These are phyloP conservation scores for Drosophila suboccidentalis DNA, from an alignment of 2,888 invertebrate species.

Conservation along the genomic window DNA sequence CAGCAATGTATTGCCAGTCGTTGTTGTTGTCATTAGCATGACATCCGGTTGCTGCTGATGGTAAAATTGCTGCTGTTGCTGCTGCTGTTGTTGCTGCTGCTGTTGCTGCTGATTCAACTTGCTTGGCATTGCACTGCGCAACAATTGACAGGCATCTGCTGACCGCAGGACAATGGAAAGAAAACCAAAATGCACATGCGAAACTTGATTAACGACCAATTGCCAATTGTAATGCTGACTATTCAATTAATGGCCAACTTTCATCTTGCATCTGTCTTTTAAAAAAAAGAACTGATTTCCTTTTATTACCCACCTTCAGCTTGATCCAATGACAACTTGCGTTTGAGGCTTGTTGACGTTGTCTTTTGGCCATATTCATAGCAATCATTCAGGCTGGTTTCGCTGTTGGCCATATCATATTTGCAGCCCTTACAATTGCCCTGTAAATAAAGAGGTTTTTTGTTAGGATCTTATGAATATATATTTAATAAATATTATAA, in stretches of 20 bases:
- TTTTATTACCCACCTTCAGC: slow-evolving; percentile 78
- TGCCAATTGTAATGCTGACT: slow-evolving; percentile 63
- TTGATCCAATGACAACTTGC: slow-evolving; percentile 54
- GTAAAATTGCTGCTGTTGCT: slow-evolving; percentile 64
- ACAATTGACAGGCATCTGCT: slow-evolving; percentile 84
- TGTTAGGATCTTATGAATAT: background rate
- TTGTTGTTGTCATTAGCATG: slow-evolving; percentile 82
- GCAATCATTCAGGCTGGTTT: slow-evolving; percentile 80
- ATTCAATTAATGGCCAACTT: slow-evolving; percentile 57
- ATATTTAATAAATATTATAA: too few relatives aligned
- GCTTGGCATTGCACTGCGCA: slow-evolving; percentile 81
- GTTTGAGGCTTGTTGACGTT: slow-evolving; percentile 45
- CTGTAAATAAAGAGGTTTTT: slow-evolving; percentile 61
- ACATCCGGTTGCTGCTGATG: slow-evolving; percentile 72
- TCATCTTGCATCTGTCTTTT: background rate
- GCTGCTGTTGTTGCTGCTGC: slow-evolving; percentile 60
- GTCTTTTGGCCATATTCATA: slow-evolving; percentile 78
- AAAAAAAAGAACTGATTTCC: slow-evolving; percentile 8
- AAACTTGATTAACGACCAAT: slow-evolving; percentile 75
- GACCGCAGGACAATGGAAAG: slow-evolving; percentile 54
- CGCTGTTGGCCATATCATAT: slow-evolving; percentile 83
- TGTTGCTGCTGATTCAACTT: slow-evolving; percentile 74
- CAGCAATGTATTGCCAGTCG: slow-evolving; percentile 64
- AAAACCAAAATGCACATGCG: slow-evolving; percentile 43
- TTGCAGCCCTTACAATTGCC: slow-evolving; percentile 84